phyloP scores from a whole-genome alignment of 1,140 invertebrate species.

The Schmidtea mediterranea region DNA sequence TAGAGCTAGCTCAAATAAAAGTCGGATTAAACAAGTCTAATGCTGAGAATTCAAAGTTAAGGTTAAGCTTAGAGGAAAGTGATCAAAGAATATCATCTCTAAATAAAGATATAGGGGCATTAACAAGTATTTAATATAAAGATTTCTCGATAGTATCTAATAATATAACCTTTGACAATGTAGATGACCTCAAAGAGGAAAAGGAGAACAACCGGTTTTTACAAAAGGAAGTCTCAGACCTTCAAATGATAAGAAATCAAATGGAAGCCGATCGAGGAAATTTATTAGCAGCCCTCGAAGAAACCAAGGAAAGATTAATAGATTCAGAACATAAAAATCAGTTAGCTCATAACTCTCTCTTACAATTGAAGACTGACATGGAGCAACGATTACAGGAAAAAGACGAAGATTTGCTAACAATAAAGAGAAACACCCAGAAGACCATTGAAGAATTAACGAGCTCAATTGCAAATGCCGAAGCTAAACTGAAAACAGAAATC shows the following conservation, averaged over 20 bases:
- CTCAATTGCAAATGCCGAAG: slow-evolving; percentile 23
- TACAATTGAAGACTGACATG: slow-evolving; percentile 20
- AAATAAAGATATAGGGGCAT: slow-evolving; percentile 19
- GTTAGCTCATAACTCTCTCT: slow-evolving; percentile 20
- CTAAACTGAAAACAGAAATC: slow-evolving; percentile 24
- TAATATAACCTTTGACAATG: too few species aligned
- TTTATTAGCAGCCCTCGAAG: slow-evolving; percentile 18
- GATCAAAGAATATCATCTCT: slow-evolving; percentile 19
- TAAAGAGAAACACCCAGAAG: slow-evolving; percentile 21
- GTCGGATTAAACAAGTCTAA: slow-evolving; percentile 19
- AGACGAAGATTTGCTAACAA: slow-evolving; percentile 23
- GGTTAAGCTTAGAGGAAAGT: slow-evolving; percentile 17
- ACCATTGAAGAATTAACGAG: slow-evolving; percentile 24
- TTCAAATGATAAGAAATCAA: slow-evolving; percentile 14
- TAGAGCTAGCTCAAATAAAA: slow-evolving; percentile 14
- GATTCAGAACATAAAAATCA: slow-evolving; percentile 22
- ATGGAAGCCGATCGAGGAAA: slow-evolving; percentile 21
- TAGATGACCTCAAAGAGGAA: slow-evolving; percentile 12
- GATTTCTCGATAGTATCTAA: too few species aligned
- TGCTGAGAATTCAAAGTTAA: slow-evolving; percentile 18
- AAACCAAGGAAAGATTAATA: slow-evolving; percentile 21
- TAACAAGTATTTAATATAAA: background rate
- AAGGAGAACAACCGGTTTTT: slow-evolving; percentile 19
- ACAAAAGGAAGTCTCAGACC: slow-evolving; percentile 18
- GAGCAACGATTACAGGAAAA: slow-evolving; percentile 24